Evolutionary conservation across 2,888 invertebrate species (phyloP), one percentile per base, ranked within the genome.

Genomic region (Cataglyphis cursor): DNA sequence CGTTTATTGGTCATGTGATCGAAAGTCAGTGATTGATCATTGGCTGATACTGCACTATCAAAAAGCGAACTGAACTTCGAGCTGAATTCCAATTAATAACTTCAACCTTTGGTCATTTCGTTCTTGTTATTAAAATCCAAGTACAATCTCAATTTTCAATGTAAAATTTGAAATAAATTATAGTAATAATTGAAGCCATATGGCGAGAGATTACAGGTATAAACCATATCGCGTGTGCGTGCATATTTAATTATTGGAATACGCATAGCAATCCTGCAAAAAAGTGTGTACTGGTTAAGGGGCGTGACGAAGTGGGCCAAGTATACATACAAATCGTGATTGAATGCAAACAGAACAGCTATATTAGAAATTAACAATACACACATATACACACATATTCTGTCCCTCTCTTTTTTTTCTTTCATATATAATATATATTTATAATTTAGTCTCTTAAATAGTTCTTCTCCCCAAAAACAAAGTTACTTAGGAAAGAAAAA

Each of bases 231-330:
- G 28, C n/a, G 38, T 65, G 35, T 12, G 18, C 28, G 21, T 65
- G 31, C 57, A 12, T 65, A 41, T n/a, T 70, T 78, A 78, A 78
- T 78, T 78, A 70, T 70, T 54, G 57, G 12, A 70, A 59, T 57
- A 31, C 44, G 57, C 31, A 59, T 18, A 10, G 15, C 54, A 41
- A 78, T 78, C 70, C 21, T 57, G 57, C 44, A 31, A 70, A 57
- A 78, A 57, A 78, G 57, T 41, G 70, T 59, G 70, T 78, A 57
- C 70, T 70, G 70, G 70, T 78, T 57, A 70, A 78, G 21, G 21
- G 57, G 70, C 78, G 70, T 78, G 70, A 41, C 31, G 35, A n/a
- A 24, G 1, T 51, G 10, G 15, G 38, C 24, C 38, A 54, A 24
- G 48, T 35, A 51, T 24, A 38, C 5, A 62, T 0, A 18, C 2